phyloP scores from a whole-genome alignment of 2,797 vertebrate species.

The Gorsachius magnificus region DNA sequence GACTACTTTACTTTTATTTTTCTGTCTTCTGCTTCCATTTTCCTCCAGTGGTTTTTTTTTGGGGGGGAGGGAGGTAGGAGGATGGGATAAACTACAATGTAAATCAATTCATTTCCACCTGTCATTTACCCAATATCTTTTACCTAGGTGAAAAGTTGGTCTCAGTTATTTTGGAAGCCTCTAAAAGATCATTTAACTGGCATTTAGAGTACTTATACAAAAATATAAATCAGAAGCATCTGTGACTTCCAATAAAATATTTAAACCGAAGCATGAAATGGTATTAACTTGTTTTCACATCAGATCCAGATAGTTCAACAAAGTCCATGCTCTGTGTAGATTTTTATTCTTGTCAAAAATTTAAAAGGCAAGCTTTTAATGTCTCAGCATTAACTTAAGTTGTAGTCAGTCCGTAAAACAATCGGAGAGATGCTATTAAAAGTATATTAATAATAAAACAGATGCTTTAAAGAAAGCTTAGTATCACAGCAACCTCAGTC shows the following conservation, averaged over 20 bases:
- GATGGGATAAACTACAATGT: not conserved
- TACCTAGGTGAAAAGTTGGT: not conserved
- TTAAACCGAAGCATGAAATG: conserved; percentile 36
- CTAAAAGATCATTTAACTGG: not conserved
- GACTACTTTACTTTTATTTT: not conserved
- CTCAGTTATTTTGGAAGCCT: not conserved
- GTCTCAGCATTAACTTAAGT: conserved; percentile 47
- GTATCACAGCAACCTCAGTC: not conserved
- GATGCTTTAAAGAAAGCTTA: conserved; percentile 4
- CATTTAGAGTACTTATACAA: not conserved
- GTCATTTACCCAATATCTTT: not conserved
- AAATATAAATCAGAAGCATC: not conserved
- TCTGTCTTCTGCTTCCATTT: not conserved
- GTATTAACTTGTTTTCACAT: conserved; percentile 19
- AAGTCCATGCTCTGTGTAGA: not conserved
- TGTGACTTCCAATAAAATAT: conserved; percentile 25
- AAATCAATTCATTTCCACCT: not conserved
- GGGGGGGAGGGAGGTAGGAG: rapidly evolving
- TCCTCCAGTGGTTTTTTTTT: not conserved
- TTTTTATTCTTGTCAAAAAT: conserved; percentile 61
- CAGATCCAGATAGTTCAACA: not conserved
- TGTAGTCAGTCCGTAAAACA: conserved; percentile 43
- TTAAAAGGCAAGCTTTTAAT: conserved; percentile 55
- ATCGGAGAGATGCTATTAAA: conserved; percentile 37
- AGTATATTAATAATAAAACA: conserved; percentile 62